Percentiles rank a stretch among this genome's conserved stretches.
phyloP scores from a whole-genome alignment of 2,797 vertebrate species.

The Pelochelys cantorii region DNA sequence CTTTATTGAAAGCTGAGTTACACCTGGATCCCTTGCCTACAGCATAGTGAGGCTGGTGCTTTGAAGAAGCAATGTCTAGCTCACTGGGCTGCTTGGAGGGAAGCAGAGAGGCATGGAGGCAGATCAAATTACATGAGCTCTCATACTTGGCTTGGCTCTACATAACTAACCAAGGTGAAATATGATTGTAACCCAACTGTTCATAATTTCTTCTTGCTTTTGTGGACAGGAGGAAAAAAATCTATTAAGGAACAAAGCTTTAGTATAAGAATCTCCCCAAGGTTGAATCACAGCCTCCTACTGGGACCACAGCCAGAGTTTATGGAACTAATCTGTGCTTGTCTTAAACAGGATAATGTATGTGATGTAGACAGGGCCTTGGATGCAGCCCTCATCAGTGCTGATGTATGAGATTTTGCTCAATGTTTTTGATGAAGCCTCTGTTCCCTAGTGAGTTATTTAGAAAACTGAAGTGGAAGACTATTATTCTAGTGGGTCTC shows the following conservation, averaged over 20 bases:
- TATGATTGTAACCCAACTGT: background rate
- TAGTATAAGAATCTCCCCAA: background rate
- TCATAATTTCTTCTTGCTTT: background rate
- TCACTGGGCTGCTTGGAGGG: too few relatives aligned
- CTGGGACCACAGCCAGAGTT: background rate
- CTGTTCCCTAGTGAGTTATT: background rate
- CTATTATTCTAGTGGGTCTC: background rate
- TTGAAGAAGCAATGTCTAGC: background rate
- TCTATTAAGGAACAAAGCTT: background rate
- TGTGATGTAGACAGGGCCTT: background rate
- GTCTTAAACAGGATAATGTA: background rate
- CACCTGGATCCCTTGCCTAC: background rate
- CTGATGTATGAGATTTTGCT: too few relatives aligned
- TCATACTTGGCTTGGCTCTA: background rate
- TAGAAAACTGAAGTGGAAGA: background rate
- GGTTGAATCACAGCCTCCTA: background rate
- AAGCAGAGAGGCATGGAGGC: background rate
- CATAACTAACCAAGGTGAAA: accelerated
- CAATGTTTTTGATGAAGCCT: background rate
- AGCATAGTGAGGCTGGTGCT: background rate
- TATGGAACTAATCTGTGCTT: background rate
- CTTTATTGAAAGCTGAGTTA: background rate
- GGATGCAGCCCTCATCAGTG: background rate
- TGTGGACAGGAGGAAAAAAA: accelerated
- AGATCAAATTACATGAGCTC: background rate